These are phyloP conservation scores for Pterois miles DNA, from an alignment of 2,797 vertebrate species.

Conservation along the genomic window DNA sequence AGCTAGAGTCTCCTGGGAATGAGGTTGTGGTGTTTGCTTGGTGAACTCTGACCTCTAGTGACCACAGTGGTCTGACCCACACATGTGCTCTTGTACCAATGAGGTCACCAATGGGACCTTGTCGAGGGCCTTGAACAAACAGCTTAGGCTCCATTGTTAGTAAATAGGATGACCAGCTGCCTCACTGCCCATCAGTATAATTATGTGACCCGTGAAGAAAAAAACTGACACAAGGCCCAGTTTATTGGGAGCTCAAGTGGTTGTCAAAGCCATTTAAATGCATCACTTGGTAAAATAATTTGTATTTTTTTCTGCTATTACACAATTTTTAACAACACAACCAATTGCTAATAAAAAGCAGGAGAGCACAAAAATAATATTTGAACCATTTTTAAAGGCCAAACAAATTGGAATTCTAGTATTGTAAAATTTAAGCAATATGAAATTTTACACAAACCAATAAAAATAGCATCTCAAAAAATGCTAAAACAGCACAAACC, in stretches of 20 bases:
- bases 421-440: not conserved
- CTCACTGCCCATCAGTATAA: constrained; percentile 53
- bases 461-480: not conserved
- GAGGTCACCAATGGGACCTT: constrained; percentile 66
- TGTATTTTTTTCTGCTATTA: not conserved
- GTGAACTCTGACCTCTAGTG: constrained; percentile 67
- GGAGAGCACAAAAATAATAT: not conserved
- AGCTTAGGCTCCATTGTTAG: constrained; percentile 73
- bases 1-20: constrained; percentile 70
- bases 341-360: not conserved
- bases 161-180: constrained; percentile 72
- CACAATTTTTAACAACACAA: not conserved
- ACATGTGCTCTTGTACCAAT: constrained; percentile 70
- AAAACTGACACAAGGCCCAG: constrained; percentile 23
- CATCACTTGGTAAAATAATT: not conserved
- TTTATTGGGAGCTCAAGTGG: constrained; percentile 31
- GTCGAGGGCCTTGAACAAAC: constrained; percentile 72
- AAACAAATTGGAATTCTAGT: not conserved
- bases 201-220: constrained; percentile 62
- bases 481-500: not conserved
- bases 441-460: not conserved
- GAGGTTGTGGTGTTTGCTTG: constrained; percentile 65
- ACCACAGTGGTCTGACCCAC: constrained; percentile 73
- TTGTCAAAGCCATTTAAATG: constrained; percentile 2
- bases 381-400: not conserved